phyloP scores from a whole-genome alignment of 2,113 vertebrate species.

The Eulemur macaco region DNA sequence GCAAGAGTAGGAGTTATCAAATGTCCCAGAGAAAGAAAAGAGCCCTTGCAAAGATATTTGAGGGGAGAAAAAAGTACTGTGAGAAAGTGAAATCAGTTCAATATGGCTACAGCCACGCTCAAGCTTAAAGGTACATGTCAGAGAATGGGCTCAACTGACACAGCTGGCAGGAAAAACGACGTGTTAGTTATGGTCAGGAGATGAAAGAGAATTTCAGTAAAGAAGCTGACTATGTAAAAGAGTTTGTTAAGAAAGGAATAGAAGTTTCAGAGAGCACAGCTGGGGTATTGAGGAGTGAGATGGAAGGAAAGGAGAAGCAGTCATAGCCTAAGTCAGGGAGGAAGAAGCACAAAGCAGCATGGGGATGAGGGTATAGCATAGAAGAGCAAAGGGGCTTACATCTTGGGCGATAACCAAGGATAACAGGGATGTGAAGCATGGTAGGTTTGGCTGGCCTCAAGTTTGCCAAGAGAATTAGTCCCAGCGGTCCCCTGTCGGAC shows the following conservation, averaged over 20 bases:
- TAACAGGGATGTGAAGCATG: constrained; percentile 55
- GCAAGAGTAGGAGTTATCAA: neutral
- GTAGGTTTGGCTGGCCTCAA: constrained; percentile 47
- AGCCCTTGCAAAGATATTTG: neutral
- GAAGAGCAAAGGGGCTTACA: constrained; percentile 62
- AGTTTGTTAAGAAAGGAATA: neutral
- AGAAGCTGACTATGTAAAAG: neutral
- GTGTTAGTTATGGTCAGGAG: neutral
- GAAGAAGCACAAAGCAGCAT: neutral
- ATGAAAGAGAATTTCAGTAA: neutral
- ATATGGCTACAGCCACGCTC: neutral
- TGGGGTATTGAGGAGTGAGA: neutral
- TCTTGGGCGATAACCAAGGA: constrained; percentile 53
- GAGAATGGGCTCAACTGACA: neutral
- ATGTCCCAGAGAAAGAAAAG: neutral
- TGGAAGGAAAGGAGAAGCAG: neutral
- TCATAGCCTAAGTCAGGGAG: neutral
- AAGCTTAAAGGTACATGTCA: neutral
- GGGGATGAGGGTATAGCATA: neutral
- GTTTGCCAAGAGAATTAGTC: constrained; percentile 56
- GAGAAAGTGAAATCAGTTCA: neutral
- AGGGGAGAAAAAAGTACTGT: neutral
- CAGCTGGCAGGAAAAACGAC: neutral
- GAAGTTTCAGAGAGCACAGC: neutral
- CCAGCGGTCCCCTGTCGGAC: constrained; percentile 1